Conservation (phyloP, 2,797 vertebrate genomes). For the Chaetodon trifasciatus region DNA sequence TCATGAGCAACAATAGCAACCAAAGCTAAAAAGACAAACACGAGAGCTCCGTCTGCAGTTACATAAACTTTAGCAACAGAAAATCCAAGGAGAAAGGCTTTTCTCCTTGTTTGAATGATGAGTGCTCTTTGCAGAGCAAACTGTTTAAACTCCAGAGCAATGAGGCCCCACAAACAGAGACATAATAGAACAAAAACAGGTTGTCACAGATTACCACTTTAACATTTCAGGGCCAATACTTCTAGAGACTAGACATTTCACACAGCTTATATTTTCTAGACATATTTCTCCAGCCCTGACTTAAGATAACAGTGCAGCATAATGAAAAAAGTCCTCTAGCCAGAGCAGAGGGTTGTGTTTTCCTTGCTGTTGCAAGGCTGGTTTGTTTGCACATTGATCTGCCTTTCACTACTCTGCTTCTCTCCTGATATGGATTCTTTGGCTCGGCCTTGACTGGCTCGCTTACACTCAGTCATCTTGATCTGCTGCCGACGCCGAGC, state of each 20-base stretch:
- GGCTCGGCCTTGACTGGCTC: constrained; percentile 66
- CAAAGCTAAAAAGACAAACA: constrained; percentile 1
- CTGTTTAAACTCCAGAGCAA: constrained; percentile 27
- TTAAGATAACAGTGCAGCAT: constrained; percentile 30
- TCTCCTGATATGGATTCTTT: constrained; percentile 70
- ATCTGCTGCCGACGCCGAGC: constrained; percentile 55
- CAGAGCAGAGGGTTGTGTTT: constrained; percentile 34
- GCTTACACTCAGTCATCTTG: constrained; percentile 63
- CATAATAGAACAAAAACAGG: constrained; percentile 16
- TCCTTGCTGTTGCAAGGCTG: constrained; percentile 34
- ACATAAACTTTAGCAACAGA: background rate
- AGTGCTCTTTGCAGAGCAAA: constrained; percentile 13
- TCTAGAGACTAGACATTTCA: constrained; percentile 19
- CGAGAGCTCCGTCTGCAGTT: background rate
- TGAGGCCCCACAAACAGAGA: background rate
- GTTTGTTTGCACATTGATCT: constrained; percentile 70
- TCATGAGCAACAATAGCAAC: constrained; percentile 3
- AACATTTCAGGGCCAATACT: constrained; percentile 27
- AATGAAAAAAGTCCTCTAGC: constrained; percentile 28
- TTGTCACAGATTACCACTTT: constrained; percentile 20
- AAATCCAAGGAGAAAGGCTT: constrained; percentile 26
- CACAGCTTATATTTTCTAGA: background rate
- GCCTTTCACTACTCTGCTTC: constrained; percentile 57
- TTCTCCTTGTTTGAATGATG: constrained; percentile 21
- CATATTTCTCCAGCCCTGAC: constrained; percentile 29